Evolutionary conservation across 2,797 vertebrate species (phyloP), one percentile per base, ranked within the genome.

Genomic region (Catostomus latipinnis): DNA sequence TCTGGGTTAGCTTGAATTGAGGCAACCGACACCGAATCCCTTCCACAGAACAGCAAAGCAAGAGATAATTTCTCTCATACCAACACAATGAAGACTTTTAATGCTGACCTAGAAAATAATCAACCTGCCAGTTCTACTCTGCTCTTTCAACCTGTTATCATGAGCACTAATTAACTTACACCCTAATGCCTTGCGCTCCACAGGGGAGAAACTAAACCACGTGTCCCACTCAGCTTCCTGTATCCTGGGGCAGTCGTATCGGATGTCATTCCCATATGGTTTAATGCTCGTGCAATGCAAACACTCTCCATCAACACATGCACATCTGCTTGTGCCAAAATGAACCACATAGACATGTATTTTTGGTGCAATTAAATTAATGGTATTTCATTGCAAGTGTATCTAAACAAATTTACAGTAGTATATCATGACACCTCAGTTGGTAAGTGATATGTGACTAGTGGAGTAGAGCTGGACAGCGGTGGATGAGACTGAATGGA

Each of bases 241-340:
- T 49, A 69, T 71, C 74, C 52, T 46, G 71, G 67, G 66, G 68
- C 78, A 76, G 72, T 1, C 53, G 45, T 81, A 82, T 84, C 75
- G 72, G 83, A 74, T 73, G 68, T 80, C 76, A 70, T 9, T 83
- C 58, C 57, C 77, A 60, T 76, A 45, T 46, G 78, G 61, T 57
- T 74, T 63, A 22, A 12, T 50, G 10, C 50, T 50, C 4, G 8
- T 80, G 72, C 67, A 71, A 71, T 56, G 46, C 52, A 81, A 71
- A 75, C 8, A 50, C 58, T 61, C 74, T 80, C 65, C 48, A 71
- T 78, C 57, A 77, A 58, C 76, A 85, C 71, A 83, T 78, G 53
- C 12, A 74, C 77, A 78, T 76, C 57, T 69, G 79, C 52, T 57
- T 50, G 46, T 46, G 52, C 71, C 82, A 81, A 67, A 78, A 78